Evolutionary conservation across 2,888 invertebrate species (phyloP), one percentile per base, ranked within the genome.

Genomic region (Julus scandinavius): DNA sequence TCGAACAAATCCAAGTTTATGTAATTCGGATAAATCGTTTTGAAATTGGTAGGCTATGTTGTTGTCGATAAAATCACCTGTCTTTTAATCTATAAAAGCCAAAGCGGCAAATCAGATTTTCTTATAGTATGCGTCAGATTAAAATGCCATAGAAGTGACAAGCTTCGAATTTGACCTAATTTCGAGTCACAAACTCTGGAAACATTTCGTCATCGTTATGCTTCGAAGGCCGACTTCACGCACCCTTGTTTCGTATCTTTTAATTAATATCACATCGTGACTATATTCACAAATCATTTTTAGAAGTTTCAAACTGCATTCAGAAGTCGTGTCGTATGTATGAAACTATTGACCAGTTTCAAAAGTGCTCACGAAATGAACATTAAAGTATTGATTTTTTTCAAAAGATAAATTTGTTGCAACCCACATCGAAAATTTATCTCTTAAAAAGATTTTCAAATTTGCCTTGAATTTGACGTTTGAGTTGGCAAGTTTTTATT

Each of bases 171-270:
- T 72, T 72, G 72, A 72, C 72, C 72, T 72, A 72, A 72, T 72
- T 72, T 72, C 72, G 20, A 29, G 29, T 72, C 72, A 1, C 72
- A 9, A 72, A 29, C 20, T 72, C 72, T 72, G 20, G 72, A 72
- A 20, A 17, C 9, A 29, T 72, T 72, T 72, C 72, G 72, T 72
- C 72, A 72, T 29, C 29, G 29, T 72, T 72, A 72, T 72, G 72
- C 29, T 72, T 17, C 72, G 72, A 72, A 72, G 72, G 72, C 72
- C 72, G 72, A 20, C 20, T 72, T 72, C 54, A 72, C 72, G 72
- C 72, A 72, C 72, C 72, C 72, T 72, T 72, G 29, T 72, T 72
- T 20, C 72, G 29, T 72, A 29, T 72, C 72, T 72, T 72, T 72
- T 72, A 72, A 72, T 72, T 72, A 29, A 72, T 72, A 29, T 72